Evolutionary conservation across 2,888 invertebrate genomes (phyloP), one percentile per base, ranked within the genome.

Genomic region (Orchesellides sinensis): DNA sequence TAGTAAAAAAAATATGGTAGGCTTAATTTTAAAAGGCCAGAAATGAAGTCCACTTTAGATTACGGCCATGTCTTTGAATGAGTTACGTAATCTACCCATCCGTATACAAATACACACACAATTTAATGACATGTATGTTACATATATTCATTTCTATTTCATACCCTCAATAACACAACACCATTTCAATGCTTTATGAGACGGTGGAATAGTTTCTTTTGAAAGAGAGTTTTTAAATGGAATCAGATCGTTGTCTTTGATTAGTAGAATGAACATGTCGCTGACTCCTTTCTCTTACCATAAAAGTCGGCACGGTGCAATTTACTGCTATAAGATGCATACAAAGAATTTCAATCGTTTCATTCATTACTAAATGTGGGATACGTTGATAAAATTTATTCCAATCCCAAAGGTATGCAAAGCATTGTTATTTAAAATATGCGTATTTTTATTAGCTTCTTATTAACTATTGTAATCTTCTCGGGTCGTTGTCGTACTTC

Each of bases 291-390:
- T 72, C 29, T 45, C 47, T 61, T 59, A 59, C 72, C 72, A 72
- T 59, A 72, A 59, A 72, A 56, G 70, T 70, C 59, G 72, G 40
- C 45, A 59, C 59, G 61, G 12, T 72, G 56, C 72, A 72, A 72
- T 72, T 72, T 72, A 72, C 72, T 72, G 63, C 1, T 12, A 35
- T 35, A 17, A 66, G 66, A 65, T 45, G 49, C 23, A 21, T 14
- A 54, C 35, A 61, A 61, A 35, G 29, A 61, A 61, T 19, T 32
- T 25, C 54, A 54, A 54, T 23, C 54, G 25, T 56, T 32, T 61
- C 29, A 29, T 10, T 61, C 40, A 40, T 40, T 40, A 40, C 32
- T 40, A 40, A 40, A 14, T 40, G n/a, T 40, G n/a, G 32, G 5
- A 10, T 32, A 32, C 32, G 32, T 32, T 8, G 40, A n/a, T n/a